Evolutionary conservation across 2,113 vertebrate genomes (phyloP), one percentile per base, ranked within the genome.

Genomic region (Piliocolobus tephrosceles): DNA sequence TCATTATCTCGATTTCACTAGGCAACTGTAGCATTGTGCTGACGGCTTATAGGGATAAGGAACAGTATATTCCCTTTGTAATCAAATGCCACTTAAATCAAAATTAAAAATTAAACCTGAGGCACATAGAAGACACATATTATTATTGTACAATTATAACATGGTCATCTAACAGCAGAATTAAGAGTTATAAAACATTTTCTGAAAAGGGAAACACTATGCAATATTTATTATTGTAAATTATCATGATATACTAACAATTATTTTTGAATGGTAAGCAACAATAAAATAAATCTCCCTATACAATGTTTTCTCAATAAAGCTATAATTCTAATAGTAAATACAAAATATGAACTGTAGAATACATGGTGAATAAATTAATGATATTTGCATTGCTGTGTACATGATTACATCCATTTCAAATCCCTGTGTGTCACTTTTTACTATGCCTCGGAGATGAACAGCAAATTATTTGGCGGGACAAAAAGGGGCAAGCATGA

Each of bases 381-480:
- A 87, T 96, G 58, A 25, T 80, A 88, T 98, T 97, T 97, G 70
- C 93, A 92, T 97, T 96, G 47, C 86, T 88, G 81, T 80, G n/a
- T 96, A 96, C 79, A 92, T 91, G 80, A 89, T 95, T 97, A 70
- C 20, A 86, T 87, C 55, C 92, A 93, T 97, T 97, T 70, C 70
- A 97, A 87, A 95, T 92, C 66, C 76, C 86, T 82, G 72, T 84
- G 90, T 90, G 82, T 96, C 89, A 93, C 87, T 91, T 96, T 97
- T 97, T 96, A 93, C 83, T 89, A 18, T 92, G 80, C 81, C 80
- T 72, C 92, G 43, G 72, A 95, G 88, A 50, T 79, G 94, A 96
- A 72, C 50, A 97, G 91, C 97, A 95, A 97, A 97, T 96, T 73
- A 96, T 96, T 95, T 97, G 95, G 72, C 84, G 93, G 58, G 97